Evolutionary conservation across 1,140 invertebrate genomes (phyloP), one percentile per base, ranked within the genome.

Genomic region (Aphidius ervi): DNA sequence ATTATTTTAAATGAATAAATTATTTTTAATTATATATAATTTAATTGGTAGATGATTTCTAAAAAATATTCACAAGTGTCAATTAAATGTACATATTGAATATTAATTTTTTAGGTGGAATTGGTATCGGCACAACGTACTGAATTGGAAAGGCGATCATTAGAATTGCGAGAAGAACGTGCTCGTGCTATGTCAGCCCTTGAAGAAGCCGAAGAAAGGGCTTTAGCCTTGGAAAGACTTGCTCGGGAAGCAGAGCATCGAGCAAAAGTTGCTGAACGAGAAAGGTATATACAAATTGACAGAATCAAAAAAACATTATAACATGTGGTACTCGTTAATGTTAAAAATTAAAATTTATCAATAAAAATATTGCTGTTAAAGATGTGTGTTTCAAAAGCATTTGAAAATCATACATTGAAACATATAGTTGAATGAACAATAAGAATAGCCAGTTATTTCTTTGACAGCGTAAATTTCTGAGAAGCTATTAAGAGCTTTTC

Each of bases 191-290:
- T 86, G 43, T 84, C 86, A 23, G 88, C 89, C 52, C 81, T 95
- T 56, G 93, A 97, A 67, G 94, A 96, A 79, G 90, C 93, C 42
- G 88, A 89, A 55, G 93, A 97, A 77, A 85, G 92, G 72, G 94
- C 95, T 64, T 75, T 89, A 60, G 83, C 91, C 69, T 82, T 96
- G 66, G 93, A 96, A 74, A 85, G 89, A 72, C 88, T 93, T 72
- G 84, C 88, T 23, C 86, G 90, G 69, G 93, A 96, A 81, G 91
- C 94, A 80, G 90, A 93, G 70, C 74, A 73, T 58, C 73, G 77
- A 47, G 76, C 76, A 40, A 77, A 70, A 67, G 58, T 69, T 63
- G 78, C 80, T 60, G 81, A 80, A 66, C 74, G 66, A 41, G 76
- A 79, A 66, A 84, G 79, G 82, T 86, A 71, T n/a, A 53, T 23